Evolutionary conservation across 2,113 vertebrate genomes (phyloP).

Genomic region (Phrynosoma platyrhinos): DNA sequence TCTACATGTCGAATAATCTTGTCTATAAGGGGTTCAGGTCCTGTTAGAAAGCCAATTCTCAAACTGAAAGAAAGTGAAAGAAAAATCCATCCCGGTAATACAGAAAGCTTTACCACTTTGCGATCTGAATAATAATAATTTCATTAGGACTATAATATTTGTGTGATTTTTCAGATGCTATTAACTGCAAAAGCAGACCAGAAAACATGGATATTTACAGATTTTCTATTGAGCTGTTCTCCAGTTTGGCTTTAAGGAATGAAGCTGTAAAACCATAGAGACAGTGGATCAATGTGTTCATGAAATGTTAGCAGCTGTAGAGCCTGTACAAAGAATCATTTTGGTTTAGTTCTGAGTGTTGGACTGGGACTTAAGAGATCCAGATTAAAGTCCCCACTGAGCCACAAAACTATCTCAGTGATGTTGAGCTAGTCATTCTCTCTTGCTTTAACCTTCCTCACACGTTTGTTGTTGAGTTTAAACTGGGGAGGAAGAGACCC

Average conservation of each 20-base stretch:
- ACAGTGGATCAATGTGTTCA: background rate
- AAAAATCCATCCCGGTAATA: background rate
- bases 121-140: background rate
- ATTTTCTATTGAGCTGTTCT: background rate
- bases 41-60: conserved; percentile 87
- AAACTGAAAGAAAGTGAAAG: conserved; percentile 73
- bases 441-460: too few species aligned
- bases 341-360: too few species aligned
- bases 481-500: too few species aligned
- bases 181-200: background rate
- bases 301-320: background rate
- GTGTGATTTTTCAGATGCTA: background rate
- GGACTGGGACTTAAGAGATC: too few species aligned
- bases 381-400: too few species aligned
- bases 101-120: background rate
- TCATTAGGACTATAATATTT: background rate
- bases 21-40: conserved; percentile 84
- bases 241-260: too few species aligned
- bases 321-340: too few species aligned
- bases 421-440: too few species aligned
- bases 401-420: too few species aligned
- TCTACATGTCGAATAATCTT: conserved; percentile 85
- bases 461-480: too few species aligned
- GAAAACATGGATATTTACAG: background rate
- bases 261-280: background rate